These are phyloP conservation scores for Petrocephalus zakoni DNA, from an alignment of 2,113 vertebrate species.

Conservation along the genomic window DNA sequence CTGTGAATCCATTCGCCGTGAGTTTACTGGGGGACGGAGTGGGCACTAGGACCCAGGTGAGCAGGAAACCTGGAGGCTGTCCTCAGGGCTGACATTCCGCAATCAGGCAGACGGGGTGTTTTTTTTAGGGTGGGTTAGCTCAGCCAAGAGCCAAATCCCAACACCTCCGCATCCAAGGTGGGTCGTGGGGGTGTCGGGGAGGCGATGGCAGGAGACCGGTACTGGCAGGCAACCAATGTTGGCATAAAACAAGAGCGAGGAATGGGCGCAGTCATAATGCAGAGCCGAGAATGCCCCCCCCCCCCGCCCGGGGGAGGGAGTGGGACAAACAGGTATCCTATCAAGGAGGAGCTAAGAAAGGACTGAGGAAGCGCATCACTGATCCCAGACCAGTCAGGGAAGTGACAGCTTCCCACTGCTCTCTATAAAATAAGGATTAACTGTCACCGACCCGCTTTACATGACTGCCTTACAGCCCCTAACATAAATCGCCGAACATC, in stretches of 20 bases:
- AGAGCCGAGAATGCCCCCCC: not conserved
- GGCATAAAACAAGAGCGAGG: not conserved
- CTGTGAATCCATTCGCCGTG: not conserved
- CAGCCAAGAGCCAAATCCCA: not conserved
- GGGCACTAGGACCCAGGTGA: slow-evolving; percentile 17
- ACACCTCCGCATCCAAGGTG: not conserved
- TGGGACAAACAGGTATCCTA: not conserved
- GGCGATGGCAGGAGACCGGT: not conserved
- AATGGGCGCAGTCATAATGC: not conserved
- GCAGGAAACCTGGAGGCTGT: not conserved
- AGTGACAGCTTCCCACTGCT: not conserved
- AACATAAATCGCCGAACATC: not conserved
- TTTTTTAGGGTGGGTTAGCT: not conserved
- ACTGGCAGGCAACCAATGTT: not conserved
- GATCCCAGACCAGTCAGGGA: not conserved
- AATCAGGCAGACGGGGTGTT: not conserved
- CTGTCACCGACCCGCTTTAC: not conserved
- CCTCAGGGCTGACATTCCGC: not conserved
- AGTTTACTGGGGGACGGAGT: too few species aligned
- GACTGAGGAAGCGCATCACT: not conserved
- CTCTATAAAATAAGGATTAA: not conserved
- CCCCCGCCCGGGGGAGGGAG: not conserved
- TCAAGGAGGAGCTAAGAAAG: not conserved
- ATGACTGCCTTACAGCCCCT: not conserved
- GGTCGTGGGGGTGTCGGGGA: not conserved